Percentiles rank a stretch among this genome's conserved stretches.
Evolutionary conservation across 1,140 invertebrate species (phyloP).

Genomic region (Apocrypta bakeri): DNA sequence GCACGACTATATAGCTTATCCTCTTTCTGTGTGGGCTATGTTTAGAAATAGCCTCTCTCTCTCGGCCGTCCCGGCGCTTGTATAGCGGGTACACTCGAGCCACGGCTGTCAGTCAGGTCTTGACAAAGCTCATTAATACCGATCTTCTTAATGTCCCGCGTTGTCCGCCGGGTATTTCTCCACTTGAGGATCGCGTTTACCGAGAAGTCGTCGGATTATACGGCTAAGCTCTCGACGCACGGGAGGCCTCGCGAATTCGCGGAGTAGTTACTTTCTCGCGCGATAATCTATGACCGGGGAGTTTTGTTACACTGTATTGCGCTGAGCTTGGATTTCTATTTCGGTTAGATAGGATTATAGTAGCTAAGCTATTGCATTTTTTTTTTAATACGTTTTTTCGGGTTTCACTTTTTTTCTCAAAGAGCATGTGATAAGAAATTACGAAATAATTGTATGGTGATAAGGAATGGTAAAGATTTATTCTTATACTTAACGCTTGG

Average conservation of each 20-base stretch:
- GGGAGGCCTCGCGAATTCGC: constrained; percentile 9
- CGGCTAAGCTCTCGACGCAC: too few species aligned
- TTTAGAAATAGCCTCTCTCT: constrained; percentile 63
- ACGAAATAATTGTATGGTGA: too few species aligned
- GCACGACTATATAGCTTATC: not conserved
- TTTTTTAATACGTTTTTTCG: too few species aligned
- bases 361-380: too few species aligned
- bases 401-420: too few species aligned
- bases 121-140: constrained; percentile 75
- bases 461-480: too few species aligned
- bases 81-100: constrained; percentile 59
- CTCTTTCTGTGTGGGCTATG: constrained; percentile 70
- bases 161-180: not conserved
- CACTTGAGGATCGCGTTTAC: constrained; percentile 16
- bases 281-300: constrained; percentile 16
- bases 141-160: constrained; percentile 67
- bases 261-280: not conserved
- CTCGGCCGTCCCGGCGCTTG: constrained; percentile 56
- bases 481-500: too few species aligned
- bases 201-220: constrained; percentile 22
- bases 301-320: not conserved
- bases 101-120: constrained; percentile 71
- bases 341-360: too few species aligned
- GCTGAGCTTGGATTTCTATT: not conserved
- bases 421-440: too few species aligned